Base-by-base conservation (phyloP, 2,888 invertebrate species). In the Tinea semifulvella region DNA sequence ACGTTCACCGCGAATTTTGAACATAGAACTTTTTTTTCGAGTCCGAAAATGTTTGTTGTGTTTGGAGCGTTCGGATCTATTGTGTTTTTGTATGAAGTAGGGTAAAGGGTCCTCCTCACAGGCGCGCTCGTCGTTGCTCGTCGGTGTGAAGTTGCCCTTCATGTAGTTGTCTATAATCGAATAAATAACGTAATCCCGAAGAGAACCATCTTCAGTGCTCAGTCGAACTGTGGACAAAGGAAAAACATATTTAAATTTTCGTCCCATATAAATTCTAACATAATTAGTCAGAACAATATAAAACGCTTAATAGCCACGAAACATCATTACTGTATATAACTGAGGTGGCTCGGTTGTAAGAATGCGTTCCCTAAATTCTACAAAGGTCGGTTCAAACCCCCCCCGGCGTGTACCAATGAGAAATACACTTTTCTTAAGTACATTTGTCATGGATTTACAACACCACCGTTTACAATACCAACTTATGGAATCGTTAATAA, bases 141-240 rank as follows among this genome's bases (percentile, higher is more conserved):
- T 76, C 0, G 77, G 77, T 0, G 80, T 79, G 60, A 80, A 79
- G 65, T 79, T 79, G 14, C 80, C 79, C 2, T 67, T 54, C 52
- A 73, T 62, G 54, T 61, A 65, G 56, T 61, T 65, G 45, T 68
- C 70, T 19, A 79, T 67, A 26, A 71, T 60, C 0, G 75, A 67
- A 55, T 76, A 70, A 18, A 80, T 65, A 1, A 67, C 71, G 61
- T 73, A 79, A 59, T 79, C 77, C 1, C 65, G 61, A 3, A 79
- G 66, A 1, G 56, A 50, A 6, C 52, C 18, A 16, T 67, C 73
- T 43, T 65, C 65, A 53, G 64, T 67, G 39, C 68, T 68, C 1
- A 80, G 69, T 50, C 68, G 70, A 26, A 79, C 79, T 80, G 77
- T 5, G 40, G 40, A 40, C 40, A 40, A 40, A 36, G 18, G n/a